These are phyloP conservation scores for Stomatorhinus ivindoensis DNA, from an alignment of 2,113 vertebrate genomes.

Conservation along the genomic window DNA sequence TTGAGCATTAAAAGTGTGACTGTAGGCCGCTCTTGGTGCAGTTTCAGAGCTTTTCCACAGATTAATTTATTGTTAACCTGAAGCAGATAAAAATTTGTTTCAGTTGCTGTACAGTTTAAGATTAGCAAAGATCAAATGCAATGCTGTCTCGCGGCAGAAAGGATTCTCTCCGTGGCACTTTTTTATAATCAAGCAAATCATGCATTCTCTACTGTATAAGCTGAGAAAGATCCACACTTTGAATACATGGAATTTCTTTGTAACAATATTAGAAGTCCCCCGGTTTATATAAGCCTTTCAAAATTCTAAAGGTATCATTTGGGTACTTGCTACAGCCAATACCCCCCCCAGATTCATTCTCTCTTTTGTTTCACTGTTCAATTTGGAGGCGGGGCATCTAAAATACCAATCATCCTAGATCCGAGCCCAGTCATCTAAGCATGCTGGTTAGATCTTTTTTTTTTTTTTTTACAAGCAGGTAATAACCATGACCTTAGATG, in stretches of 20 bases:
- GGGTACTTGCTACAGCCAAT: not conserved
- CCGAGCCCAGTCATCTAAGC: constrained; percentile 41
- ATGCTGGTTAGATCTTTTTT: constrained; percentile 44
- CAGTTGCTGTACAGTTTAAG: not conserved
- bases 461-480: constrained; percentile 44
- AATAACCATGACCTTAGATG: constrained; percentile 43
- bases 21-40: not conserved
- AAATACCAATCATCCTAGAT: constrained; percentile 50
- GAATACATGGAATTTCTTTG: not conserved
- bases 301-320: not conserved
- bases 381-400: constrained; percentile 38
- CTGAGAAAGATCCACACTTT: not conserved
- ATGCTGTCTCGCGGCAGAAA: not conserved
- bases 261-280: not conserved
- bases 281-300: not conserved
- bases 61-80: not conserved
- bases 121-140: not conserved
- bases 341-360: constrained; percentile 23
- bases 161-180: not conserved
- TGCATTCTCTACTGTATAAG: not conserved
- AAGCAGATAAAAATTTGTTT: not conserved
- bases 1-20: not conserved
- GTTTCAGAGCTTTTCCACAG: not conserved
- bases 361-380: constrained; percentile 21
- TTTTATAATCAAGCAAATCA: not conserved